A percentile compares a stretch with the other conserved stretches of the same genome.
These are phyloP conservation scores for Rhagologus leucostigma DNA, from an alignment of 2,113 vertebrate genomes.

Conservation along the genomic window DNA sequence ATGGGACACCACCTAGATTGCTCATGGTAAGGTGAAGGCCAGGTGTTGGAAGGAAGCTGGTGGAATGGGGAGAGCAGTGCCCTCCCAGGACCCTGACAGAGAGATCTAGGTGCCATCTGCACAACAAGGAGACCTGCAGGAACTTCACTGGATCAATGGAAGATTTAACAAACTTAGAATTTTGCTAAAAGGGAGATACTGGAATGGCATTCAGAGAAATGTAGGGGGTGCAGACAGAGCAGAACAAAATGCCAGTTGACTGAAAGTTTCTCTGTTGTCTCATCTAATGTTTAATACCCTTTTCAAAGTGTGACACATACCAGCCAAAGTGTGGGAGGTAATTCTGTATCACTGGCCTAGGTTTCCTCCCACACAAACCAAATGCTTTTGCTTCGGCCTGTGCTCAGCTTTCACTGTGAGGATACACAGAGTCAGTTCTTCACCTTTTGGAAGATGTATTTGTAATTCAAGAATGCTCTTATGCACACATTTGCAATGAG, in stretches of 20 bases:
- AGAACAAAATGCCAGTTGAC: constrained; percentile 39
- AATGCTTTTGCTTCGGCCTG: background rate
- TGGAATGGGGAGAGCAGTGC: background rate
- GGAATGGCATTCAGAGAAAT: background rate
- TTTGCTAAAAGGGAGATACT: background rate
- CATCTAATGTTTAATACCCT: constrained; percentile 47
- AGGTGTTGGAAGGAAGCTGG: background rate
- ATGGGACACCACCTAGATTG: background rate
- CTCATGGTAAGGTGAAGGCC: background rate
- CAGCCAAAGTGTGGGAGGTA: constrained; percentile 51
- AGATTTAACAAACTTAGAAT: background rate
- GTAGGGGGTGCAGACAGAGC: background rate
- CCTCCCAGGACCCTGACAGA: background rate
- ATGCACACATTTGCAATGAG: background rate
- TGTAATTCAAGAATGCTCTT: background rate
- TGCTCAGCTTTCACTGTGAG: background rate
- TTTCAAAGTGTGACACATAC: constrained; percentile 57
- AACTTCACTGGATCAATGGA: background rate
- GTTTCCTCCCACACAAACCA: constrained; percentile 23
- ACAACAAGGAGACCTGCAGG: background rate
- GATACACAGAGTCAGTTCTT: background rate
- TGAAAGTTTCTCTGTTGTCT: constrained; percentile 46
- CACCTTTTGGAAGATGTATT: background rate
- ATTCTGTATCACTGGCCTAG: constrained; percentile 7
- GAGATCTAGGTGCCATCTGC: background rate